Evolutionary conservation across 2,888 invertebrate genomes (phyloP), one percentile per base, ranked within the genome.

Genomic region (Phorcus lineatus): DNA sequence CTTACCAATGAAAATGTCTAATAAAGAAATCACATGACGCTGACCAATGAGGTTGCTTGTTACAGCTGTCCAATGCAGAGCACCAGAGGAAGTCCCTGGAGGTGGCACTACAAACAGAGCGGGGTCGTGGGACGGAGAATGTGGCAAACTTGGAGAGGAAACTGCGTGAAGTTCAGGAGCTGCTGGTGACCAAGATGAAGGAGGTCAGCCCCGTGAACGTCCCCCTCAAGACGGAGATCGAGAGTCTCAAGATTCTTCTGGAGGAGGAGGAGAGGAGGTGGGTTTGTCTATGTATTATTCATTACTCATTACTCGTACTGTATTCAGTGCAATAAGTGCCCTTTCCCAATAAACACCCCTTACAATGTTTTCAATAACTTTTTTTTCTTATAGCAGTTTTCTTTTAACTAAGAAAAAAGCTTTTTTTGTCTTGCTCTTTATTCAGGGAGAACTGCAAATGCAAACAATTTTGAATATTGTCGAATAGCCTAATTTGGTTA

Each of bases 241-340:
- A 92, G 75, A 87, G 91, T 0, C 83, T 92, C 77, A 89, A 90
- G 70, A 86, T 86, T 0, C 77, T 92, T 40, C 83, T 92, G 40
- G 91, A 91, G 53, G 92, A 92, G 67, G 92, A 92, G 78, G 92
- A 92, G 78, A 87, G 82, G 74, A 89, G 91, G 92, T 92, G 75
- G 36, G 79, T 80, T 57, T 16, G 9, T 36, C 4, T 53, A 62
- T 6, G 2, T 57, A 36, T 7, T 7, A 36, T 36, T 36, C 36
- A 36, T 36, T 36, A 36, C n/a, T n/a, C n/a, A n/a, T n/a, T n/a
- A n/a, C n/a, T n/a, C n/a, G n/a, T n/a, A n/a, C n/a, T n/a, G n/a
- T n/a, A n/a, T n/a, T n/a, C n/a, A n/a, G n/a, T n/a, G n/a, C n/a
- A n/a, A n/a, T n/a, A n/a, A n/a, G n/a, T n/a, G n/a, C n/a, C n/a